phyloP scores from a whole-genome alignment of 2,888 invertebrate species.

The Colostygia pectinataria region DNA sequence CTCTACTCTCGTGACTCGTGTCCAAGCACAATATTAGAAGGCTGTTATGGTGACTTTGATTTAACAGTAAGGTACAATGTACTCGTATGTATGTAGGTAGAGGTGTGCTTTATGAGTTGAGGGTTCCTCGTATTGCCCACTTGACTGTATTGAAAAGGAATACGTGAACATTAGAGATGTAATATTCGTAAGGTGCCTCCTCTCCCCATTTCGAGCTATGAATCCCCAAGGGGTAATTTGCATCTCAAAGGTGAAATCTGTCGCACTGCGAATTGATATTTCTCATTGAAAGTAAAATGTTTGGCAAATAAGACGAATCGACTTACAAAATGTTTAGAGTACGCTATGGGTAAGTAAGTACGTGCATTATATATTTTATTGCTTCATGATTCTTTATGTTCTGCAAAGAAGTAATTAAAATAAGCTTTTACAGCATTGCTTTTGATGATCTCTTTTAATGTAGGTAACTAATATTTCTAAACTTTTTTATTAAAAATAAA shows the following conservation, averaged over 20 bases:
- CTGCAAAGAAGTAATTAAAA: too few species aligned
- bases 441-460: too few species aligned
- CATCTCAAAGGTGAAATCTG: constrained; percentile 38
- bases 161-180: constrained; percentile 28
- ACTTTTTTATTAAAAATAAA: too few species aligned
- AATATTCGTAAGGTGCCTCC: constrained; percentile 26
- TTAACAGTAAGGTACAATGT: too few species aligned
- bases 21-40: too few species aligned
- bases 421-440: too few species aligned
- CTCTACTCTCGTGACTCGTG: too few species aligned
- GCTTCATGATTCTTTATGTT: too few species aligned
- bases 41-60: too few species aligned
- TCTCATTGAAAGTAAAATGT: constrained; percentile 33
- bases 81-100: background rate
- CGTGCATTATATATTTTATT: constrained; percentile 1
- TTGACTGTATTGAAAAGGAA: constrained; percentile 23
- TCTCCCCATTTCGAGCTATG: constrained; percentile 36
- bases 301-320: constrained; percentile 31
- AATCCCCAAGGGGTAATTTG: constrained; percentile 34
- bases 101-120: background rate
- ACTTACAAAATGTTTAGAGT: constrained; percentile 24
- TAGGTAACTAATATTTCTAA: too few species aligned
- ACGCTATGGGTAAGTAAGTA: background rate
- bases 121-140: constrained; percentile 5
- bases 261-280: constrained; percentile 36